These are phyloP conservation scores for Scleropages formosus DNA, from an alignment of 2,797 vertebrate genomes.

Conservation along the genomic window DNA sequence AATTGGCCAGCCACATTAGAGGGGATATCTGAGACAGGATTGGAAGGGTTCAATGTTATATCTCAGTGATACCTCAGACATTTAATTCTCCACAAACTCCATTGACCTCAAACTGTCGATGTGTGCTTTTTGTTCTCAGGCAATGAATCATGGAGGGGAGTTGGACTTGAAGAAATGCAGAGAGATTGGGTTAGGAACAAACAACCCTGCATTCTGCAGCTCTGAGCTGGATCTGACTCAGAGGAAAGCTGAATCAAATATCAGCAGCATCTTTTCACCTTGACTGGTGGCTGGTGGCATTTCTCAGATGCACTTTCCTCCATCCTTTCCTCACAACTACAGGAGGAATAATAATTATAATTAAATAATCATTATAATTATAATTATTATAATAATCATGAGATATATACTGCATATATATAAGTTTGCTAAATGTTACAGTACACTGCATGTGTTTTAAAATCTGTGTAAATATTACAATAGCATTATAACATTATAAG, in stretches of 20 bases:
- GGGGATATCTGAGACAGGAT: not conserved
- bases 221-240: slow-evolving; percentile 70
- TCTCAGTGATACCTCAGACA: not conserved
- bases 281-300: not conserved
- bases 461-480: too few species aligned
- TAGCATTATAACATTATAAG: too few species aligned
- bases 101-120: not conserved
- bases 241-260: slow-evolving; percentile 43
- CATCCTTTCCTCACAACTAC: not conserved
- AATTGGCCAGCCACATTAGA: not conserved
- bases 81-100: not conserved
- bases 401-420: too few species aligned
- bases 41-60: too few species aligned
- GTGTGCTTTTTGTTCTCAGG: slow-evolving; percentile 41
- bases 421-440: too few species aligned
- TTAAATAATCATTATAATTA: too few species aligned
- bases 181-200: slow-evolving; percentile 60
- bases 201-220: slow-evolving; percentile 77
- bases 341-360: not conserved
- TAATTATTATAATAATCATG: too few species aligned
- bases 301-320: not conserved
- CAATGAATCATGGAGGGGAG: slow-evolving; percentile 43
- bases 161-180: slow-evolving; percentile 56
- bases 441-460: too few species aligned
- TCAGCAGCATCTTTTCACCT: not conserved